phyloP scores from a whole-genome alignment of 2,797 vertebrate genomes.

The Acestrorhynchus altus region DNA sequence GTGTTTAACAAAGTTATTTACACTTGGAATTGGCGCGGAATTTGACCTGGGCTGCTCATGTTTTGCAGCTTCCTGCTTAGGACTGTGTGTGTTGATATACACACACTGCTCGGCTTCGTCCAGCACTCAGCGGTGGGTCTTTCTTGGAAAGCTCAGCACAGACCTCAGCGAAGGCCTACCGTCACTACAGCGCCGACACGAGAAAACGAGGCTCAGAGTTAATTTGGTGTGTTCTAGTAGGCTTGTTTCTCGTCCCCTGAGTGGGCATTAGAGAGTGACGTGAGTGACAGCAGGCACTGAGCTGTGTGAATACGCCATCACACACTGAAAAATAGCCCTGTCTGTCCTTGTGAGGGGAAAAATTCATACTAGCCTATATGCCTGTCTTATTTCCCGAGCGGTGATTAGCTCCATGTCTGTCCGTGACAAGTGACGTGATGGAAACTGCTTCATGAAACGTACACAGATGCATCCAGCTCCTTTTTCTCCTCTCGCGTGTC shows the following conservation, averaged over 20 bases:
- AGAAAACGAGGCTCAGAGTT: neutral
- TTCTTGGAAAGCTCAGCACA: neutral
- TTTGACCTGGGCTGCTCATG: neutral
- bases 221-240: neutral
- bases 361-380: conserved; percentile 5
- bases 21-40: too few relatives aligned
- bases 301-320: conserved; percentile 34
- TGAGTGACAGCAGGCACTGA: conserved; percentile 49
- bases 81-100: too few relatives aligned
- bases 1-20: too few relatives aligned
- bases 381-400: conserved; percentile 35
- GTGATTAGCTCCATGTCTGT: conserved; percentile 40
- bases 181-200: conserved; percentile 3
- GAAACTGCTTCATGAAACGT: conserved; percentile 15
- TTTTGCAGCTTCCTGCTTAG: too few relatives aligned
- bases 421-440: conserved; percentile 15
- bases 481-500: neutral
- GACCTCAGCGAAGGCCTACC: neutral
- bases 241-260: conserved; percentile 21
- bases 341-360: conserved; percentile 13
- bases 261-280: conserved; percentile 26
- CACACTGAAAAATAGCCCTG: conserved; percentile 19
- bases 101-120: neutral
- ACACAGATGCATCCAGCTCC: conserved; percentile 24
- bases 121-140: neutral